Conservation (phyloP, 2,113 vertebrate genomes). For the Excalfactoria chinensis region DNA sequence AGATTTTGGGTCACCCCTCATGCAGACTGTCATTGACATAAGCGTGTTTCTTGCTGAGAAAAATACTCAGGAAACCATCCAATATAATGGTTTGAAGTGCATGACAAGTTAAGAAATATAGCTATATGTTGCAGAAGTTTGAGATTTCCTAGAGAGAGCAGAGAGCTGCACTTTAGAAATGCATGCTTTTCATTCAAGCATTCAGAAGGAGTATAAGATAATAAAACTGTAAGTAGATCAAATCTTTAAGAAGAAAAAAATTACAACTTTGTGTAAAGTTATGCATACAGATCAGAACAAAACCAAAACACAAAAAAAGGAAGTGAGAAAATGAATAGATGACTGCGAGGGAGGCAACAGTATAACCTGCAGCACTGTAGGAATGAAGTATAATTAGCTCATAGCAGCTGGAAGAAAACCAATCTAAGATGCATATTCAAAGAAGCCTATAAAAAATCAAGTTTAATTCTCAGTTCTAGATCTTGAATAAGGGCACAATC, state of each 20-base stretch:
- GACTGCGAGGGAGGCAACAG: background rate
- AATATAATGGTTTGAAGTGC: slow-evolving; percentile 11
- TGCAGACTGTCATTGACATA: background rate
- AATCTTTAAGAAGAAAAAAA: background rate
- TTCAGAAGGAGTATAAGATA: background rate
- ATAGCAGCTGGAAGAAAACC: background rate
- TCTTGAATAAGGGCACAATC: background rate
- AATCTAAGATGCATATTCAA: slow-evolving; percentile 20
- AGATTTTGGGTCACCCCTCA: slow-evolving; percentile 22
- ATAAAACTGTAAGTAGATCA: background rate
- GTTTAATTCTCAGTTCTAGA: background rate
- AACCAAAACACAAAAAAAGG: slow-evolving; percentile 16
- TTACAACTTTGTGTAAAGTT: background rate
- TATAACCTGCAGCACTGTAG: background rate
- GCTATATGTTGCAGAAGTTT: background rate
- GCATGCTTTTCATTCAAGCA: background rate
- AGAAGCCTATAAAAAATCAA: background rate
- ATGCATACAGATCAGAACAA: background rate
- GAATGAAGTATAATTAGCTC: slow-evolving; percentile 15
- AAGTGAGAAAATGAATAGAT: slow-evolving; percentile 16
- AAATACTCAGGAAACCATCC: background rate
- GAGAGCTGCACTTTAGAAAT: slow-evolving; percentile 11
- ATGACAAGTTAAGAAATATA: background rate
- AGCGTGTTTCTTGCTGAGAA: slow-evolving; percentile 10
- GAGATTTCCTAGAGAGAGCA: background rate